These are phyloP conservation scores for Cataglyphis hispanica DNA, from an alignment of 1,140 invertebrate species.

Conservation along the genomic window DNA sequence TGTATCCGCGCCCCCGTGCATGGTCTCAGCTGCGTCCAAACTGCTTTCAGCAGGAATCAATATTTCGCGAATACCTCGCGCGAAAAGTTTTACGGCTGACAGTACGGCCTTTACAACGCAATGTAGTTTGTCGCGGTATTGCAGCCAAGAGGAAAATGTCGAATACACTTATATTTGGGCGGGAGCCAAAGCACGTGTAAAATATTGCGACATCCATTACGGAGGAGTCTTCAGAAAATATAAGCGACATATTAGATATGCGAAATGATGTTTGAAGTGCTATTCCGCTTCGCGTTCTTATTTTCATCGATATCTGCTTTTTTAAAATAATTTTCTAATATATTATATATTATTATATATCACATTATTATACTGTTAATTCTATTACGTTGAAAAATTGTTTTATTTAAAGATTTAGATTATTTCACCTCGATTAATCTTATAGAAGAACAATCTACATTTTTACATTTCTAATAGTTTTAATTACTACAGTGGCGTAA, in stretches of 20 bases:
- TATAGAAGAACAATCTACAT: not conserved
- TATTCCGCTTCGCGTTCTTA: not conserved
- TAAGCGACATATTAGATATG: not conserved
- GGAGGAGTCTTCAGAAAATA: constrained; percentile 1
- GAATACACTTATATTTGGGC: constrained; percentile 45
- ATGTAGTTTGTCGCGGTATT: constrained; percentile 49
- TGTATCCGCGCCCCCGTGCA: constrained; percentile 45
- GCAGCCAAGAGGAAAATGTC: constrained; percentile 44
- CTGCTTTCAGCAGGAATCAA: constrained; percentile 60
- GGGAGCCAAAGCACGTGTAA: constrained; percentile 1
- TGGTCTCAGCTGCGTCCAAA: constrained; percentile 60
- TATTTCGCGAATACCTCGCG: constrained; percentile 54
- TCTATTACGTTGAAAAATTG: not conserved
- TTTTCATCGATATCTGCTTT: not conserved
- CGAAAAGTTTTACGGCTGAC: constrained; percentile 59
- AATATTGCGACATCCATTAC: constrained; percentile 31
- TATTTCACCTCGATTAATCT: constrained; percentile 1
- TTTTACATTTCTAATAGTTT: not conserved
- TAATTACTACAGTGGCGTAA: constrained; percentile 48
- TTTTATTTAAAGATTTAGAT: not conserved
- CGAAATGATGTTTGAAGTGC: not conserved
- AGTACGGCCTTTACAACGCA: constrained; percentile 55
- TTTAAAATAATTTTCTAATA: constrained; percentile 1
- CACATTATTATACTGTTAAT: not conserved
- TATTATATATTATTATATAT: not conserved